A percentile compares a stretch with the other conserved stretches of the same genome.
phyloP scores from a whole-genome alignment of 2,888 invertebrate species.

The Buathra laborator region DNA sequence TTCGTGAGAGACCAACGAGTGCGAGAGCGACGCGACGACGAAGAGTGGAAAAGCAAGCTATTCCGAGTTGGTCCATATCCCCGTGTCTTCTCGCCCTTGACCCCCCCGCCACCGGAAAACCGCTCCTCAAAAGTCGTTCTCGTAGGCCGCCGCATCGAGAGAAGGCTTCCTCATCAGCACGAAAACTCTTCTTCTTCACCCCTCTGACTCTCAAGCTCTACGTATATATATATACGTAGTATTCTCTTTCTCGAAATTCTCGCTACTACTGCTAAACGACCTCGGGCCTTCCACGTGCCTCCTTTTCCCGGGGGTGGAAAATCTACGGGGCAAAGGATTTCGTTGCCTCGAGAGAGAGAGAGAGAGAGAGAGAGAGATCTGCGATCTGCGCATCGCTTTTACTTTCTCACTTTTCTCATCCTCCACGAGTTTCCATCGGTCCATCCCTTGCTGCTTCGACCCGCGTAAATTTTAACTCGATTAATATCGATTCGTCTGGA shows the following conservation, averaged over 20 bases:
- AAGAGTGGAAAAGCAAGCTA: slow-evolving; percentile 34
- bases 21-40: slow-evolving; percentile 14
- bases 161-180: slow-evolving; percentile 57
- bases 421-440: not conserved
- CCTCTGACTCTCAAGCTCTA: not conserved
- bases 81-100: slow-evolving; percentile 35
- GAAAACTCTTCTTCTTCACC: slow-evolving; percentile 29
- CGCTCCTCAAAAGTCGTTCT: slow-evolving; percentile 56
- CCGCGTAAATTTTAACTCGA: slow-evolving; percentile 3
- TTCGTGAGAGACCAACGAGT: slow-evolving; percentile 25
- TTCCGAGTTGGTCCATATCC: slow-evolving; percentile 13
- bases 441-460: not conserved
- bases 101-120: slow-evolving; percentile 44
- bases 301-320: not conserved
- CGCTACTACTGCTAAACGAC: slow-evolving; percentile 15
- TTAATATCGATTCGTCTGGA: slow-evolving; percentile 1
- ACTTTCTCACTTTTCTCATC: not conserved
- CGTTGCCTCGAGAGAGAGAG: not conserved
- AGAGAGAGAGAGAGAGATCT: too few species aligned
- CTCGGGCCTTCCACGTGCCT: slow-evolving; percentile 11
- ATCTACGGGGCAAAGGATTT: slow-evolving; percentile 4
- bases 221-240: slow-evolving; percentile 7
- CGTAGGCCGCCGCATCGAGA: slow-evolving; percentile 26
- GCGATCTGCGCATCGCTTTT: not conserved
- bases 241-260: slow-evolving; percentile 21